A percentile compares a stretch with the other conserved stretches of the same genome.
phyloP scores from a whole-genome alignment of 2,113 vertebrate genomes.

The Embiotoca jacksoni region DNA sequence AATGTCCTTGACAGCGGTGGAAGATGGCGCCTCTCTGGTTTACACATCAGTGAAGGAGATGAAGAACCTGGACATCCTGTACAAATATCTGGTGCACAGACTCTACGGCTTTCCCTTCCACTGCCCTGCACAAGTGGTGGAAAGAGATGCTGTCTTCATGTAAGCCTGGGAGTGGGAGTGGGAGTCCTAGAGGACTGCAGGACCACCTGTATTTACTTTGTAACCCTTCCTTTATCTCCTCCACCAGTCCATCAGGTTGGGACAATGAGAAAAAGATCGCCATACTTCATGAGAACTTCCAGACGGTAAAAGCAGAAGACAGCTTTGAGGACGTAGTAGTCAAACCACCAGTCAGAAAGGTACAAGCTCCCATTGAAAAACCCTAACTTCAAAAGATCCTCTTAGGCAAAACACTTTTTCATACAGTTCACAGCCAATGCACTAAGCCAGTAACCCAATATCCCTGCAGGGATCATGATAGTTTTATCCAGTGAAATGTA shows the following conservation, averaged over 20 bases:
- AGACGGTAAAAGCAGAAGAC: slow-evolving; percentile 94
- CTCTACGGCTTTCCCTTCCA: slow-evolving; percentile 97
- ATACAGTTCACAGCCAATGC: slow-evolving; percentile 2
- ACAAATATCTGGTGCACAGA: slow-evolving; percentile 98
- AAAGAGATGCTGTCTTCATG: slow-evolving; percentile 99
- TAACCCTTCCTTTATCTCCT: slow-evolving; percentile 33
- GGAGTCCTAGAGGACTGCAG: not conserved
- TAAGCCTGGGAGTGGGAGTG: slow-evolving; percentile 72
- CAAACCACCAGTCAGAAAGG: slow-evolving; percentile 97
- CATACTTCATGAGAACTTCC: slow-evolving; percentile 97
- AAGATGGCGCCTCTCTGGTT: slow-evolving; percentile 97
- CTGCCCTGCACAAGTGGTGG: slow-evolving; percentile 93
- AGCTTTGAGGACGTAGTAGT: slow-evolving; percentile 95
- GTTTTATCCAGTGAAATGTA: slow-evolving; percentile 14
- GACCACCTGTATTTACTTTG: not conserved
- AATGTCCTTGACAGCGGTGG: slow-evolving; percentile 86
- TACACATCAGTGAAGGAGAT: slow-evolving; percentile 99
- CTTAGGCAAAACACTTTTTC: not conserved
- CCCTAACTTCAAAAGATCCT: not conserved
- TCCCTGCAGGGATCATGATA: not conserved
- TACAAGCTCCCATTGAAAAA: slow-evolving; percentile 62
- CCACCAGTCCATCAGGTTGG: slow-evolving; percentile 95
- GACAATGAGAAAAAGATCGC: slow-evolving; percentile 99
- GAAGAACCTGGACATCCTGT: slow-evolving; percentile 98
- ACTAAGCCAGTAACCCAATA: not conserved